Percentiles rank a stretch among this genome's conserved stretches.
Conservation (phyloP, 2,113 vertebrate genomes). For the Tupaia chinensis region DNA sequence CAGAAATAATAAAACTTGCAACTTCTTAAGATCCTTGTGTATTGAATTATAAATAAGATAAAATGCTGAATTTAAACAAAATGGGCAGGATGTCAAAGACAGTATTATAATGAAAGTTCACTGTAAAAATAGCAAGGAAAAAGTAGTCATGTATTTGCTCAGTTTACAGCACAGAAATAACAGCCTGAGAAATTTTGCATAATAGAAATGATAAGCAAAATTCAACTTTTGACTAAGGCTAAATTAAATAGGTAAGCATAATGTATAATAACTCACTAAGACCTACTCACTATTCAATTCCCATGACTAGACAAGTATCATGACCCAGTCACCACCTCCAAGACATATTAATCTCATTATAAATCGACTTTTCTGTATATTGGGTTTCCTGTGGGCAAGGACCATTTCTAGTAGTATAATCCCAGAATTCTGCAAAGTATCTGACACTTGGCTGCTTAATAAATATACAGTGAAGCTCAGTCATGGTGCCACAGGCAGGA, state of each 20-base stretch:
- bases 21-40: slow-evolving; percentile 33
- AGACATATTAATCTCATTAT: not conserved
- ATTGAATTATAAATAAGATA: slow-evolving; percentile 31
- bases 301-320: not conserved
- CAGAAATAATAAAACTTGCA: slow-evolving; percentile 35
- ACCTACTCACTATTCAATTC: not conserved
- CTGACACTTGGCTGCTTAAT: not conserved
- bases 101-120: not conserved
- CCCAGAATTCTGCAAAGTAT: not conserved
- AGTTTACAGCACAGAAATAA: slow-evolving; percentile 41
- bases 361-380: not conserved
- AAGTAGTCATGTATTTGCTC: not conserved
- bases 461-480: not conserved
- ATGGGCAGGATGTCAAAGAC: not conserved
- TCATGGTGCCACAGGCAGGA: too few species aligned
- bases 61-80: slow-evolving; percentile 49
- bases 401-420: not conserved
- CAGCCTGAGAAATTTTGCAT: not conserved
- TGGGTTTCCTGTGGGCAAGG: not conserved
- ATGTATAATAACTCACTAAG: not conserved
- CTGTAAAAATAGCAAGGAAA: not conserved
- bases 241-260: not conserved
- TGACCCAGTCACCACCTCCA: not conserved
- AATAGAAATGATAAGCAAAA: not conserved
- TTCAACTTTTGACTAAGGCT: not conserved